Evolutionary conservation across 2,113 vertebrate genomes (phyloP), one percentile per base, ranked within the genome.

Genomic region (Australoheros scitulus): DNA sequence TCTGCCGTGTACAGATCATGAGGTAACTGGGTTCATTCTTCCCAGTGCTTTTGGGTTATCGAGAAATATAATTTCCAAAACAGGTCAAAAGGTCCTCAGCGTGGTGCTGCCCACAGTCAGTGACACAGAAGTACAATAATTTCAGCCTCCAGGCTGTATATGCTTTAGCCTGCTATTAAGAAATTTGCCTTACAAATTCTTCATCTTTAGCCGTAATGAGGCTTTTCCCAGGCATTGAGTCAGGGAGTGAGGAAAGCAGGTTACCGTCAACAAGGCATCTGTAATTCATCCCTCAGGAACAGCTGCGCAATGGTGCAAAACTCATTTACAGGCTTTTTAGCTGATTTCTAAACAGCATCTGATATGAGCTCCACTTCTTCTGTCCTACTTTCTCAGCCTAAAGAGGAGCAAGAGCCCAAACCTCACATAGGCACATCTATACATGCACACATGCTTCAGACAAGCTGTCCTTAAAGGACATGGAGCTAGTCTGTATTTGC

Each of bases 241-340:
- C 36, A 79, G 64, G 76, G 47, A 86, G 78, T 84, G 89, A 17
- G 84, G 85, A 81, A 88, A 89, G 76, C 90, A 78, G 86, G 85
- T 92, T 86, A 87, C 55, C 11, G 57, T 84, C 83, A 79, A 58
- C 60, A 68, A 74, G 65, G 76, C 90, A 78, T 63, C 84, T 74
- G 83, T 91, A 88, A 91, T 89, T 88, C 84, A 83, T 92, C 90
- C 82, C 87, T 77, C 36, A 87, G 84, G 87, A 92, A 86, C 81
- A 87, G 82, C 86, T 77, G 75, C 22, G 5, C 60, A 72, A 50
- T 52, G 89, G 83, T 80, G 87, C 79, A 80, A 89, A 91, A 88
- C 88, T 88, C 85, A 85, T 92, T 94, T 89, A 83, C 56, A 76
- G 65, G 22, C 82, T 85, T 57, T 86, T 94, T 88, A 84, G 76